These are phyloP conservation scores for Drosophila trichaetosa DNA, from an alignment of 2,888 invertebrate species.

Conservation along the genomic window DNA sequence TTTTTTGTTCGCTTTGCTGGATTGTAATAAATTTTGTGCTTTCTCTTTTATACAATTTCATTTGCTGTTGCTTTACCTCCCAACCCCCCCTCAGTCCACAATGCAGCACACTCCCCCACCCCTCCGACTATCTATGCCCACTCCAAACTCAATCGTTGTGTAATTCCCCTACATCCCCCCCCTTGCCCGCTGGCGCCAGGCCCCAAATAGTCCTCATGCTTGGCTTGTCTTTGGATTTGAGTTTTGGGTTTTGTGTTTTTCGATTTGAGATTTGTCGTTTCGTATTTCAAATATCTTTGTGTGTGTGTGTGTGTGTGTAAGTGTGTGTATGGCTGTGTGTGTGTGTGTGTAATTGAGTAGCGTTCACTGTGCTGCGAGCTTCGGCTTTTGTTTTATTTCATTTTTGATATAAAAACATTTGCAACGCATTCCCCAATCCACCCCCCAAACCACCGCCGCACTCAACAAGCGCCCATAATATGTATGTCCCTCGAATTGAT, in stretches of 20 bases:
- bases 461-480: slow-evolving; percentile 23
- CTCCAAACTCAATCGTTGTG: slow-evolving; percentile 36
- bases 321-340: slow-evolving; percentile 50
- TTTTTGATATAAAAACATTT: slow-evolving; percentile 80
- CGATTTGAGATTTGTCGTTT: slow-evolving; percentile 73
- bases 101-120: background rate
- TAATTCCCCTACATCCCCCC: background rate
- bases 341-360: slow-evolving; percentile 81
- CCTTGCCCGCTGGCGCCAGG: background rate
- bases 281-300: slow-evolving; percentile 49
- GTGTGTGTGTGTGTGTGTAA: slow-evolving; percentile 24
- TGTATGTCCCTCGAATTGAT: slow-evolving; percentile 61
- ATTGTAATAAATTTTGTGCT: slow-evolving; percentile 74
- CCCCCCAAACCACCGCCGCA: background rate
- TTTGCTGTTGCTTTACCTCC: slow-evolving; percentile 50
- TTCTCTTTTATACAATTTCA: slow-evolving; percentile 80
- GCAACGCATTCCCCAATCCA: slow-evolving; percentile 35
- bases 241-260: slow-evolving; percentile 76
- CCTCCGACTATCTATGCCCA: slow-evolving; percentile 11
- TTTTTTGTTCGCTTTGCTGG: slow-evolving; percentile 51
- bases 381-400: slow-evolving; percentile 78
- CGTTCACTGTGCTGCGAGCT: slow-evolving; percentile 64
- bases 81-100: background rate
- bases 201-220: slow-evolving; percentile 57
- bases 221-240: slow-evolving; percentile 79